Evolutionary conservation across 37 sponge, comb jelly and placozoan species (phyloP).

Genomic region (Lycopodina hypogea): DNA sequence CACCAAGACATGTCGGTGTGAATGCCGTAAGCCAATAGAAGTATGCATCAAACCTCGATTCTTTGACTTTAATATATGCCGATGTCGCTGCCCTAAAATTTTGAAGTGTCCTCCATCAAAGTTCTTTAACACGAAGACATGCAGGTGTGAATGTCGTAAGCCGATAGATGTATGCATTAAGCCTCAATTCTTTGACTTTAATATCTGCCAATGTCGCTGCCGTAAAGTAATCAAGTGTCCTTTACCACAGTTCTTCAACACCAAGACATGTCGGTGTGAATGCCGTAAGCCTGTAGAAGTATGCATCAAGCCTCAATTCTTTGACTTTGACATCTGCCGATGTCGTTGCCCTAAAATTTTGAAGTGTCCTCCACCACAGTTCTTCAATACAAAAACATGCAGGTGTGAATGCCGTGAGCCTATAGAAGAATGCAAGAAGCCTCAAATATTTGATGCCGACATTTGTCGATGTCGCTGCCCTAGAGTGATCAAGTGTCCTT

Average conservation of each 20-base stretch:
- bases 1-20: too few relatives aligned
- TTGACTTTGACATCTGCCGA: conserved; percentile 25
- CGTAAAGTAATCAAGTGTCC: not conserved
- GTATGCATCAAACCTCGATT: too few relatives aligned
- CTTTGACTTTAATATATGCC: too few relatives aligned
- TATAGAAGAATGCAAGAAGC: not conserved
- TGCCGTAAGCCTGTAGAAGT: conserved; percentile 15
- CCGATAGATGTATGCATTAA: not conserved
- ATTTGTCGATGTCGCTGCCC: conserved; percentile 21
- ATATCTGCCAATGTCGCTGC: conserved; percentile 20
- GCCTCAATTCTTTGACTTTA: conserved; percentile 14
- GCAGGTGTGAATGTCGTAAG: conserved; percentile 19
- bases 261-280: conserved; percentile 18
- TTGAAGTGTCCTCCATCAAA: too few relatives aligned
- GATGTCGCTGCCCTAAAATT: too few relatives aligned
- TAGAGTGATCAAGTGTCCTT: not conserved
- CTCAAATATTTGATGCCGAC: conserved; percentile 12
- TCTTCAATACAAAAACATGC: not conserved
- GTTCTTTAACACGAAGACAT: too few relatives aligned
- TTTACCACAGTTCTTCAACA: not conserved
- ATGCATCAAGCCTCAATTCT: conserved; percentile 13
- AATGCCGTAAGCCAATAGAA: too few relatives aligned
- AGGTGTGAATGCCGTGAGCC: not conserved
- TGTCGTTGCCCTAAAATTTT: conserved; percentile 17
- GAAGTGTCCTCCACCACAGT: not conserved